phyloP scores from a whole-genome alignment of 2,113 vertebrate species.

The Bubo blakistoni region DNA sequence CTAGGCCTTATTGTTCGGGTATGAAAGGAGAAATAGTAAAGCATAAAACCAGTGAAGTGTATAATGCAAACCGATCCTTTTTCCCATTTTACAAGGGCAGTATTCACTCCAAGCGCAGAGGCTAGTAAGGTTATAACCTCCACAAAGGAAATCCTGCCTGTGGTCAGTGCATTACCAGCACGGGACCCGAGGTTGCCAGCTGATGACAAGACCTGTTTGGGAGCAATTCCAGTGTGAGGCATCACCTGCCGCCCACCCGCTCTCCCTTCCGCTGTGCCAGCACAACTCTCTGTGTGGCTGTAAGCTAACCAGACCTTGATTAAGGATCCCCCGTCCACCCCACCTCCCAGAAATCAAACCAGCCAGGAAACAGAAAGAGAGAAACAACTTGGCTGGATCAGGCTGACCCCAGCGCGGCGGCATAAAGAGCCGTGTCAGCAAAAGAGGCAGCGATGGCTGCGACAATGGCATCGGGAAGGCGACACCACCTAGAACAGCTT shows the following conservation, averaged over 20 bases:
- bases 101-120: not conserved
- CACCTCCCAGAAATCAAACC: not conserved
- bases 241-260: not conserved
- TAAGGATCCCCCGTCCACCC: not conserved
- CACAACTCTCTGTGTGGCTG: not conserved
- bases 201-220: not conserved
- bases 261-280: not conserved
- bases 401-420: accelerated
- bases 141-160: not conserved
- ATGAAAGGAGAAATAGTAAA: not conserved
- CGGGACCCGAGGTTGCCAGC: not conserved
- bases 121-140: not conserved
- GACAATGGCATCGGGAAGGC: not conserved
- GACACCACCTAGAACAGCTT: not conserved
- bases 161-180: not conserved
- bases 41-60: not conserved
- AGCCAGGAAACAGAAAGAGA: not conserved
- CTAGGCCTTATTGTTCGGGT: not conserved
- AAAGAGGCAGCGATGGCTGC: not conserved
- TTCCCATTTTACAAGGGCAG: not conserved
- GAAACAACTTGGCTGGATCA: too few species aligned
- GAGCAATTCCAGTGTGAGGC: not conserved
- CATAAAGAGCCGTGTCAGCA: not conserved
- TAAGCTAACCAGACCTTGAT: not conserved
- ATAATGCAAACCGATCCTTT: not conserved